Conservation (phyloP, 2,113 vertebrate genomes). For the Acinonyx jubatus region DNA sequence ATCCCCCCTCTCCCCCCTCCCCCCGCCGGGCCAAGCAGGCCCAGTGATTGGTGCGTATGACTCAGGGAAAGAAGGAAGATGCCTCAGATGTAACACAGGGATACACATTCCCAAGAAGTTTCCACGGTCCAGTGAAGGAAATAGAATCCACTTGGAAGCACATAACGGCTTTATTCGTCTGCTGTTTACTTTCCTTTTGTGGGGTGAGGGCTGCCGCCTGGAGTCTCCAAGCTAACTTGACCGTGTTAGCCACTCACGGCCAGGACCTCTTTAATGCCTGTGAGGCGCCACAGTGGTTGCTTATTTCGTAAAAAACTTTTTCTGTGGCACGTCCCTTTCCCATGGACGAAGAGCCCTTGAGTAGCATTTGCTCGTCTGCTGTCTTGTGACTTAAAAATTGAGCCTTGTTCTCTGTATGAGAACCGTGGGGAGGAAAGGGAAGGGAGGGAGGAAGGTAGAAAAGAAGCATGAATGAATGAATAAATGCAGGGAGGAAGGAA, state of each 20-base stretch:
- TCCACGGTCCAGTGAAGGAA: conserved; percentile 55
- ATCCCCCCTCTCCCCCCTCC: too few relatives aligned
- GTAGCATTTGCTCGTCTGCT: conserved; percentile 30
- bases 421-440: conserved; percentile 16
- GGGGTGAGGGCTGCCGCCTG: rapidly evolving
- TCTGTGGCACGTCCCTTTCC: conserved; percentile 56
- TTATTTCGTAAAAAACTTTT: conserved; percentile 70
- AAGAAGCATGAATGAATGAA: background rate
- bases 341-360: conserved; percentile 54
- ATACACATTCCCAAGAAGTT: conserved; percentile 68
- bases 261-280: conserved; percentile 30
- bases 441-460: background rate
- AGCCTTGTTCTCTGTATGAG: conserved; percentile 74
- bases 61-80: conserved; percentile 72
- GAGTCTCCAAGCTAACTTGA: background rate
- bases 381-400: conserved; percentile 80
- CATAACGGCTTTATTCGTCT: conserved; percentile 48
- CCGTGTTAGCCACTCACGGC: background rate
- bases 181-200: background rate
- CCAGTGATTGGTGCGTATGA: conserved; percentile 50
- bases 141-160: conserved; percentile 10
- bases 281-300: conserved; percentile 33
- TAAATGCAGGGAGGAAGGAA: background rate
- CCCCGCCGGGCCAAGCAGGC: conserved; percentile 54
- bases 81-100: conserved; percentile 64